Conservation (phyloP, 2,113 vertebrate species). For the Chroicocephalus ridibundus region DNA sequence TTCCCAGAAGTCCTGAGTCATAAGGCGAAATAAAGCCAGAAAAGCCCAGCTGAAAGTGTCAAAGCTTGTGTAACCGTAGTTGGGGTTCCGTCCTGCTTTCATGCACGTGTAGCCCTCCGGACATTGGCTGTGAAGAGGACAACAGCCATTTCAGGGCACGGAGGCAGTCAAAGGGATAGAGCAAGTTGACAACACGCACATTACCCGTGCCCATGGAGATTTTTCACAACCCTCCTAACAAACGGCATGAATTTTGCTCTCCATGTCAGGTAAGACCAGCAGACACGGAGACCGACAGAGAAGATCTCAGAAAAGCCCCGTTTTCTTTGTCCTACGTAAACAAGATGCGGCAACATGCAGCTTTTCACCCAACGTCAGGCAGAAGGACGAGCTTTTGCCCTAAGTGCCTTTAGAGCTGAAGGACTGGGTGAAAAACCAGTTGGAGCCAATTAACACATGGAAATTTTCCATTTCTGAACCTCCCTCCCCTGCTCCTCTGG, state of each 20-base stretch:
- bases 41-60: slow-evolving; percentile 99
- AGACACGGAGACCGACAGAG: neutral
- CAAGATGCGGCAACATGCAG: rapidly evolving
- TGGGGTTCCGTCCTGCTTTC: slow-evolving; percentile 96
- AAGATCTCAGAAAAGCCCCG: neutral
- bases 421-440: neutral
- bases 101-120: slow-evolving; percentile 94
- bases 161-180: neutral
- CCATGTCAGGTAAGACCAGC: rapidly evolving
- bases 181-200: neutral
- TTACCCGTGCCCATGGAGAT: neutral
- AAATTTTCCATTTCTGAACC: neutral
- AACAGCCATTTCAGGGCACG: neutral
- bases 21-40: slow-evolving; percentile 95
- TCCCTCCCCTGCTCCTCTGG: neutral
- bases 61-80: slow-evolving; percentile 98
- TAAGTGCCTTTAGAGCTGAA: rapidly evolving
- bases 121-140: slow-evolving; percentile 80
- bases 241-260: neutral
- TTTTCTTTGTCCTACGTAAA: rapidly evolving
- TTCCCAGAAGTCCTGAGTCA: slow-evolving; percentile 99
- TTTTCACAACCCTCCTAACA: neutral
- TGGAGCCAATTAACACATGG: rapidly evolving
- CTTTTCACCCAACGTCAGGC: rapidly evolving
- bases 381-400: rapidly evolving